These are phyloP conservation scores for Yponomeuta evonymella DNA, from an alignment of 2,888 invertebrate species.

Conservation along the genomic window DNA sequence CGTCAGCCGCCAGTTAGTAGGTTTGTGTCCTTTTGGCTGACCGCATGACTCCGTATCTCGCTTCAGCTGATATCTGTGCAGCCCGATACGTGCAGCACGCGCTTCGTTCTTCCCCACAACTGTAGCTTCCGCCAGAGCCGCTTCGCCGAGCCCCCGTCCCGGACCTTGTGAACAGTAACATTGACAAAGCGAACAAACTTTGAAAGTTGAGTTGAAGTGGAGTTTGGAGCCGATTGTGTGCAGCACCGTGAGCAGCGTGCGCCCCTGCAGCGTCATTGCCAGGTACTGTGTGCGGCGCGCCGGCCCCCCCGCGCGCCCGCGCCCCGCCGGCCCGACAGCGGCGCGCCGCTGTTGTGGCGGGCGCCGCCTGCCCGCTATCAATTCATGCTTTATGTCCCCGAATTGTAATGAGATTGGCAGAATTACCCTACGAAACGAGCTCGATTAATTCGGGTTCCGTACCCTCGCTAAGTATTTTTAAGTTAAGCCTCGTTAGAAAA, in stretches of 20 bases:
- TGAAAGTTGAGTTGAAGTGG: conserved; percentile 41
- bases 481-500: not conserved
- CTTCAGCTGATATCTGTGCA: conserved; percentile 72
- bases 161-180: conserved; percentile 46
- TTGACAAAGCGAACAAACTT: conserved; percentile 40
- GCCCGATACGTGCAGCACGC: conserved; percentile 55
- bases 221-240: conserved; percentile 39
- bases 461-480: not conserved
- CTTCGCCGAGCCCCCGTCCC: conserved; percentile 36
- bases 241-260: conserved; percentile 18
- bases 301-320: conserved; percentile 26
- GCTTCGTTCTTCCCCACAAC: conserved; percentile 55
- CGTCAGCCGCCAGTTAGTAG: conserved; percentile 69
- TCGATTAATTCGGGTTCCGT: not conserved
- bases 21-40: conserved; percentile 78
- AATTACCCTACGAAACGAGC: not conserved
- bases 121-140: conserved; percentile 56
- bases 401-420: not conserved
- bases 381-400: conserved; percentile 11
- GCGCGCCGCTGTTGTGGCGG: conserved; percentile 11
- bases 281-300: conserved; percentile 52
- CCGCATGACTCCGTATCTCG: conserved; percentile 77
- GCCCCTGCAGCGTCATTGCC: conserved; percentile 49
- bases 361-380: not conserved
- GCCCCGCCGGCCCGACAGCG: conserved; percentile 35